Base-by-base conservation (phyloP, 2,888 invertebrate species). In the Eubasilissa splendida region DNA sequence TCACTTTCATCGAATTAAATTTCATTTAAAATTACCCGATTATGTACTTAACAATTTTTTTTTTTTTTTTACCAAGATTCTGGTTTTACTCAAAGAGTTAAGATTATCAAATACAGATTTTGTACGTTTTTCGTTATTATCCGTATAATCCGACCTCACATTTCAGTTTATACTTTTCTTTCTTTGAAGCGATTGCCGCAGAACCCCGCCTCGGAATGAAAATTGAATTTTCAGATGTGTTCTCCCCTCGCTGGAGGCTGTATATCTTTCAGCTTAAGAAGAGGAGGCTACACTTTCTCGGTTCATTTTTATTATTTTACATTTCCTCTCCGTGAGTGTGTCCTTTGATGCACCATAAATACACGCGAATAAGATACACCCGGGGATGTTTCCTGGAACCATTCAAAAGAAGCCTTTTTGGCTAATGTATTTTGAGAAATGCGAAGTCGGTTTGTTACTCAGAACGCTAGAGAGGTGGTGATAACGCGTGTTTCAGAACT, bases 201-300 rank as follows among this genome's bases (percentile, higher is more conserved):
- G 14, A 66, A 54, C 56, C 53, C 54, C 33, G 14, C 22, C 12
- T n/a, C 54, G 22, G 50, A 11, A 42, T 42, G 5, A 54, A 76
- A 76, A 76, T 76, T 76, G 65, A 76, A 76, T 76, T 76, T 76
- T 22, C 8, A 66, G 63, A 68, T 42, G 76, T 66, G 65, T 60
- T 60, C 75, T 52, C 63, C 60, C 50, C 59, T 10, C 54, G 50
- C 68, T 50, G 68, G 42, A 9, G 68, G 68, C 68, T 68, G 50
- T 68, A 12, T 63, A 11, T 33, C 33, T 31, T 33, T 31, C 42
- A 12, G 42, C 42, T 42, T 42, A 42, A 42, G 42, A 42, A 10
- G n/a, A 63, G 42, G 63, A 68, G 12, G n/a, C 68, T 14, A 42
- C 50, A 68, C 50, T 68, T 53, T 58, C 58, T 58, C 11, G 12